These are phyloP conservation scores for Picathartes gymnocephalus DNA, from an alignment of 2,113 vertebrate genomes.

Conservation along the genomic window DNA sequence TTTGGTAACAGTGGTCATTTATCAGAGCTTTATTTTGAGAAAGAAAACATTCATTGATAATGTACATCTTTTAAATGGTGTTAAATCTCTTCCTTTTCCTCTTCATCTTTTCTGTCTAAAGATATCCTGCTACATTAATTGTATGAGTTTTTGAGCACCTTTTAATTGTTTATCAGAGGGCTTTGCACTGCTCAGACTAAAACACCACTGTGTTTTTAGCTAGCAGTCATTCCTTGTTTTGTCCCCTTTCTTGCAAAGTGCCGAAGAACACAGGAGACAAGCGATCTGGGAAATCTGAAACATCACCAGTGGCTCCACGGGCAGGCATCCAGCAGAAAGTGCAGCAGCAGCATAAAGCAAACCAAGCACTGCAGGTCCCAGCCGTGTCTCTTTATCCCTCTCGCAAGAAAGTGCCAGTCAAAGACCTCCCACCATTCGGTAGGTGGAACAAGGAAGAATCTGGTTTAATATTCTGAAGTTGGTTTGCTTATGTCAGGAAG, in stretches of 20 bases:
- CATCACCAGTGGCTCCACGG: slow-evolving; percentile 89
- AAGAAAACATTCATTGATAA: neutral
- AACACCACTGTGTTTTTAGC: neutral
- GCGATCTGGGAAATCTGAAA: slow-evolving; percentile 86
- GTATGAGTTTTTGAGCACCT: neutral
- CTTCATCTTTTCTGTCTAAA: neutral
- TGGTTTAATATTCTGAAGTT: neutral
- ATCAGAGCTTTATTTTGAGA: neutral
- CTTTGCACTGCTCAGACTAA: neutral
- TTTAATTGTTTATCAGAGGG: neutral
- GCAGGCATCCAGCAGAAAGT: slow-evolving; percentile 84
- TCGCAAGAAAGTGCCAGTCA: slow-evolving; percentile 92
- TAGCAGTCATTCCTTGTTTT: neutral
- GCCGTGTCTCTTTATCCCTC: slow-evolving; percentile 84
- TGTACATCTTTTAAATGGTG: neutral
- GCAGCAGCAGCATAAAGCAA: slow-evolving; percentile 7
- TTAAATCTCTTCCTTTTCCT: neutral
- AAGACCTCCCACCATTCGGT: slow-evolving; percentile 96
- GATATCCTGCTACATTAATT: neutral
- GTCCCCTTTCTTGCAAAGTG: slow-evolving; percentile 71
- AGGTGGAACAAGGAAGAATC: slow-evolving; percentile 7
- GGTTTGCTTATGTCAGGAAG: neutral
- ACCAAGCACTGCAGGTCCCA: no score
- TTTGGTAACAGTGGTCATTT: neutral
- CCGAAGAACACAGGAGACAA: slow-evolving; percentile 89